Conservation (phyloP, 2,797 vertebrate species). For the Bryconaethiops microstoma region DNA sequence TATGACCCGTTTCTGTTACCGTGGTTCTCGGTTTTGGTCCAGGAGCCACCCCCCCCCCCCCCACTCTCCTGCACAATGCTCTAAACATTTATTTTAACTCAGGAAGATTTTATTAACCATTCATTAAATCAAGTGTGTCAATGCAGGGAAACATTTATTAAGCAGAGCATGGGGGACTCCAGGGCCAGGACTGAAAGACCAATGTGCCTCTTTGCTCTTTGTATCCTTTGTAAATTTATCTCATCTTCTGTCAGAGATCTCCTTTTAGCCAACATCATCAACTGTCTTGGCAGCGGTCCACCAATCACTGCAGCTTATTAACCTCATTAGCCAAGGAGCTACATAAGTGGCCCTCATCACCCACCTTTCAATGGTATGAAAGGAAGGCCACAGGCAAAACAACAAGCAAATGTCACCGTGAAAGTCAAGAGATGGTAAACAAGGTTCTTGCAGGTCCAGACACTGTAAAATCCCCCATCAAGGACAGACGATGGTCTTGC, state of each 20-base stretch:
- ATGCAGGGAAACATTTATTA: neutral
- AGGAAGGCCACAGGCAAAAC: constrained; percentile 16
- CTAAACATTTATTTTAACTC: neutral
- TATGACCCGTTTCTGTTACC: neutral
- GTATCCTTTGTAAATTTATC: constrained; percentile 5
- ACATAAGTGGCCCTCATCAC: constrained; percentile 39
- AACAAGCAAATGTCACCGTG: constrained; percentile 10
- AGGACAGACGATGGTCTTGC: no score
- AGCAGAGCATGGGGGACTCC: neutral
- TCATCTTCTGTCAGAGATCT: constrained; percentile 22
- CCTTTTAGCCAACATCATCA: neutral
- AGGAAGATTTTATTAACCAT: neutral
- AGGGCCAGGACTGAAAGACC: neutral
- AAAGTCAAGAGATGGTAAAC: constrained; percentile 27
- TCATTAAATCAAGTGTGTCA: neutral
- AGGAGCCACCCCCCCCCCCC: neutral
- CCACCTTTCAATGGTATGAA: constrained; percentile 17
- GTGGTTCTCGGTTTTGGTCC: neutral
- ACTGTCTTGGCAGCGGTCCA: constrained; percentile 28
- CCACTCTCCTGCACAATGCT: neutral
- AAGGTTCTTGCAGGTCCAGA: neutral
- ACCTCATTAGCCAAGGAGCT: constrained; percentile 58
- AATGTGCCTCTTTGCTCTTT: neutral
- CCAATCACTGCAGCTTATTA: constrained; percentile 66
- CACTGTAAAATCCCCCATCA: neutral